Evolutionary conservation across 2,888 invertebrate genomes (phyloP).

Genomic region (Chloroclysta siterata): DNA sequence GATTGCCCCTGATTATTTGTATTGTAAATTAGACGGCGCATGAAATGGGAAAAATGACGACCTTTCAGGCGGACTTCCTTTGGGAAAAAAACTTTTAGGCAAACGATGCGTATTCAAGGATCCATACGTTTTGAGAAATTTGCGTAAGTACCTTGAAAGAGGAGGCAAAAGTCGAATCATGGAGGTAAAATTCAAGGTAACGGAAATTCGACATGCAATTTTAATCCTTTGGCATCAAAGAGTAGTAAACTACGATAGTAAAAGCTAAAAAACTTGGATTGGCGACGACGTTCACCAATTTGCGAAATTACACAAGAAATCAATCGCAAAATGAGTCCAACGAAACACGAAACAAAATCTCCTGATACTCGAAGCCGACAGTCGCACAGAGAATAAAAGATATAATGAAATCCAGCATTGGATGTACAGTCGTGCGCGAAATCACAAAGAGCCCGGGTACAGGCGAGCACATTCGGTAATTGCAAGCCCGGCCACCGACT

Average conservation of each 20-base stretch:
- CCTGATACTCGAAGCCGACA: slow-evolving; percentile 46
- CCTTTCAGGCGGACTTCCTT: slow-evolving; percentile 31
- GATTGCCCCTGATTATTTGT: slow-evolving; percentile 68
- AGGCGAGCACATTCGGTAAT: slow-evolving; percentile 58
- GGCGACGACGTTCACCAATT: slow-evolving; percentile 25
- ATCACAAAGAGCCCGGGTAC: slow-evolving; percentile 56
- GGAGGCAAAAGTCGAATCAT: no score
- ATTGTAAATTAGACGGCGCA: slow-evolving; percentile 62
- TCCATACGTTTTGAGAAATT: slow-evolving; percentile 11
- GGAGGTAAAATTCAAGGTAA: not conserved
- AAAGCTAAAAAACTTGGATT: slow-evolving; percentile 1
- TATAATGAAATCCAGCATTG: slow-evolving; percentile 44
- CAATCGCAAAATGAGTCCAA: slow-evolving; percentile 42
- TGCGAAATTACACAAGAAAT: slow-evolving; percentile 39
- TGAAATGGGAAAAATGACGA: slow-evolving; percentile 41
- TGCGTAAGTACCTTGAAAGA: not conserved
- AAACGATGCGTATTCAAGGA: slow-evolving; percentile 33
- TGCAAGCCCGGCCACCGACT: slow-evolving; percentile 54
- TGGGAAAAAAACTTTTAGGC: slow-evolving; percentile 35
- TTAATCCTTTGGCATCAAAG: not conserved
- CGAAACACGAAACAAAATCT: slow-evolving; percentile 51
- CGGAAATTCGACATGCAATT: not conserved
- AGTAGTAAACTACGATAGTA: not conserved
- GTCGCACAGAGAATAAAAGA: slow-evolving; percentile 46
- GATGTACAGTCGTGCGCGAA: slow-evolving; percentile 49